Conservation (phyloP, 2,113 vertebrate genomes). For the Pollimyrus isidori region DNA sequence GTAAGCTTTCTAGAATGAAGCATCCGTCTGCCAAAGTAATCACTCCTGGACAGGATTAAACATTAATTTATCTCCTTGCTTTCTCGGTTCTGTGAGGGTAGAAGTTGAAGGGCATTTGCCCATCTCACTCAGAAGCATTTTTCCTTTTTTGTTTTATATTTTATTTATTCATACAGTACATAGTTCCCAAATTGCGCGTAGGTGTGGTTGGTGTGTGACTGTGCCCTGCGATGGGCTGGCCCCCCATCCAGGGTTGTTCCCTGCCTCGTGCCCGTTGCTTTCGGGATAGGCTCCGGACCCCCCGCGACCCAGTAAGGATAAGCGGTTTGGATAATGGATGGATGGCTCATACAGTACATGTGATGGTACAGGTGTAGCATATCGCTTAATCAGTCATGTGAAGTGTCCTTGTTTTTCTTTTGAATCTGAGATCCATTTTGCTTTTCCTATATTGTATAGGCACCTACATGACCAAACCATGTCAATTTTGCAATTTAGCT, state of each 20-base stretch:
- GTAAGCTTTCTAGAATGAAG: background rate
- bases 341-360: too few relatives aligned
- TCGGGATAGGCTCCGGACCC: too few relatives aligned
- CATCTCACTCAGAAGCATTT: background rate
- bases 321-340: too few relatives aligned
- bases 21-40: slow-evolving; percentile 2
- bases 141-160: background rate
- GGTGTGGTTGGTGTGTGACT: too few relatives aligned
- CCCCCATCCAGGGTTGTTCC: too few relatives aligned
- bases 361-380: background rate
- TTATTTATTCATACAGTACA: background rate
- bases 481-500: background rate
- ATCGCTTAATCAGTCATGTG: background rate
- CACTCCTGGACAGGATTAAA: background rate
- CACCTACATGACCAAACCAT: background rate
- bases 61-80: background rate
- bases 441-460: background rate
- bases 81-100: background rate
- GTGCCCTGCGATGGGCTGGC: too few relatives aligned
- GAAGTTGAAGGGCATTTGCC: background rate
- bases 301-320: too few relatives aligned
- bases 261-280: too few relatives aligned
- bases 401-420: background rate
- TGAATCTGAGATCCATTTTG: background rate
- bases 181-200: too few relatives aligned